A percentile compares a stretch with the other conserved stretches of the same genome.
These are phyloP conservation scores for Arge pagana DNA, from an alignment of 2,888 invertebrate genomes.

Conservation along the genomic window DNA sequence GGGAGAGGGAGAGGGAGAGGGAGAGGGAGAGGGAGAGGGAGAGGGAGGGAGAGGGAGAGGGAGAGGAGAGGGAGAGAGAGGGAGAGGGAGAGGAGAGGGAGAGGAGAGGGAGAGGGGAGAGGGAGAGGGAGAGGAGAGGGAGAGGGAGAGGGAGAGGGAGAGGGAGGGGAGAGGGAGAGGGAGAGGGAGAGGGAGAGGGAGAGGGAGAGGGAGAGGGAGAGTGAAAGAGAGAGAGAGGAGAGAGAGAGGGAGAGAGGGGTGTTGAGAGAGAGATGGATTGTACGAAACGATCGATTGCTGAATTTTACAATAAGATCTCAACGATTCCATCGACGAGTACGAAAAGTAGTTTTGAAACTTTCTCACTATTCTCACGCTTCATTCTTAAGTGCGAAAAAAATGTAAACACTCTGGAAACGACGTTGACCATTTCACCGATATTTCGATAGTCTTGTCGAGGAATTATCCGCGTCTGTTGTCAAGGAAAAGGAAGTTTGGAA, in stretches of 20 bases:
- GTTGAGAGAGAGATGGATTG: conserved; percentile 43
- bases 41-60: conserved; percentile 9
- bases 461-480: too few species aligned
- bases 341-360: too few species aligned
- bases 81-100: conserved; percentile 4
- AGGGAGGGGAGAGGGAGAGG: conserved; percentile 15
- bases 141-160: conserved; percentile 31
- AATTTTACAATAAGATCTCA: too few species aligned
- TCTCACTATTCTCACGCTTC: too few species aligned
- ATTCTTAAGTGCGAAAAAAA: too few species aligned
- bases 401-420: too few species aligned
- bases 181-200: conserved; percentile 6
- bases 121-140: conserved; percentile 18
- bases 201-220: conserved; percentile 3
- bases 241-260: conserved; percentile 26
- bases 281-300: conserved; percentile 31
- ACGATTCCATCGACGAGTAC: too few species aligned
- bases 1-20: conserved; percentile 7
- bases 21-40: conserved; percentile 1
- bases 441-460: too few species aligned
- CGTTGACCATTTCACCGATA: too few species aligned
- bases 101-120: conserved; percentile 4
- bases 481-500: too few species aligned
- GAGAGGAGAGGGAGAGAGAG: not conserved
- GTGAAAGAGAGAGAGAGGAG: conserved; percentile 1